Evolutionary conservation across 2,797 vertebrate genomes (phyloP).

Genomic region (Cryptoblepharus egeriae): DNA sequence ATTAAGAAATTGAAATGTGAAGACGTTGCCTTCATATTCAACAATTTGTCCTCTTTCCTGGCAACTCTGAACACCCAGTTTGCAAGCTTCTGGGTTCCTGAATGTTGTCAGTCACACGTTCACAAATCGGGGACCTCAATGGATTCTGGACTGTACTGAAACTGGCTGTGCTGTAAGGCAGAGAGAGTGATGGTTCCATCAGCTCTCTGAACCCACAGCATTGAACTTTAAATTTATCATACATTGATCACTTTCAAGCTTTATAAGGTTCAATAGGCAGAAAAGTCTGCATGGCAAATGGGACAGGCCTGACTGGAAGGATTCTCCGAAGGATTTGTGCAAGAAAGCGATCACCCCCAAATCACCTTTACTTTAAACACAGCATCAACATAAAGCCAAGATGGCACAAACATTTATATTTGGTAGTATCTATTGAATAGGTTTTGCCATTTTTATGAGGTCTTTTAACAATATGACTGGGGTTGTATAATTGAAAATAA

Average conservation of each 20-base stretch:
- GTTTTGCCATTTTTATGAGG: constrained; percentile 1
- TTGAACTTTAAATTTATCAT: no score
- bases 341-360: background rate
- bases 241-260: background rate
- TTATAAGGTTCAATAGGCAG: no score
- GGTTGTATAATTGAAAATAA: constrained; percentile 33
- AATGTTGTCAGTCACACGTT: background rate
- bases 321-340: background rate
- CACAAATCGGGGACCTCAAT: background rate
- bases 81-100: background rate
- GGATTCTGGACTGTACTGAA: no score
- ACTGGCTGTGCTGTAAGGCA: background rate
- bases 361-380: no score
- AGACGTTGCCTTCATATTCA: background rate
- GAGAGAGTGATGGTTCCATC: no score
- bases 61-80: background rate
- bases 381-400: background rate
- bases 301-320: background rate
- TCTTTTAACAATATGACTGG: background rate
- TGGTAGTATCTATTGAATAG: no score
- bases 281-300: background rate
- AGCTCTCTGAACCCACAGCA: no score
- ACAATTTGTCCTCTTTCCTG: background rate
- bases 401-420: constrained; percentile 1
- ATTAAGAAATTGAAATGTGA: background rate